These are phyloP conservation scores for Caenorhabditis panamensis DNA, from an alignment of 2,888 invertebrate genomes.

Conservation along the genomic window DNA sequence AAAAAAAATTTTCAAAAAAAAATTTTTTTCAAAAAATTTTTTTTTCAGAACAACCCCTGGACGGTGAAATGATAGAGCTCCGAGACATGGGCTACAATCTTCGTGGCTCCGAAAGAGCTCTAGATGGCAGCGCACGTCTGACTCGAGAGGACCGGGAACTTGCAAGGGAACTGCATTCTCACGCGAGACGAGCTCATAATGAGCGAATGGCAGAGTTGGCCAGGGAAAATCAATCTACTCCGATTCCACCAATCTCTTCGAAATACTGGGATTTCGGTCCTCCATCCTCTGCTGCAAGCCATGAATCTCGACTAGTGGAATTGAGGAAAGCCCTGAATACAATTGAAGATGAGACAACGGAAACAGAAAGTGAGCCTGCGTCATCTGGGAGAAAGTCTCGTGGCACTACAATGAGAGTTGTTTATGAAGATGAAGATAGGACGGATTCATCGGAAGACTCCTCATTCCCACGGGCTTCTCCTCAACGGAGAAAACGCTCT, in stretches of 20 bases:
- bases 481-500: slow-evolving; percentile 25
- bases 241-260: slow-evolving; percentile 39
- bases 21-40: no score
- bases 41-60: slow-evolving; percentile 27
- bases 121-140: slow-evolving; percentile 4
- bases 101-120: slow-evolving; percentile 46
- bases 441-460: slow-evolving; percentile 10
- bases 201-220: background rate
- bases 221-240: slow-evolving; percentile 30
- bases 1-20: no score
- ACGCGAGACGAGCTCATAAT: background rate
- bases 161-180: background rate
- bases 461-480: slow-evolving; percentile 1
- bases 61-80: slow-evolving; percentile 67
- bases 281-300: background rate
- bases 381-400: slow-evolving; percentile 4
- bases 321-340: slow-evolving; percentile 39
- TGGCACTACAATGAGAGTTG: background rate
- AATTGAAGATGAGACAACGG: slow-evolving; percentile 47
- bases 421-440: slow-evolving; percentile 12
- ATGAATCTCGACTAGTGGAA: slow-evolving; percentile 15
- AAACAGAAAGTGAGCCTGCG: slow-evolving; percentile 35
- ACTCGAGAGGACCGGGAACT: slow-evolving; percentile 12
- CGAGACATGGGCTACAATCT: slow-evolving; percentile 58
- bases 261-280: slow-evolving; percentile 53